Conservation (phyloP, 1,140 invertebrate genomes). For the Papilio glaucus region DNA sequence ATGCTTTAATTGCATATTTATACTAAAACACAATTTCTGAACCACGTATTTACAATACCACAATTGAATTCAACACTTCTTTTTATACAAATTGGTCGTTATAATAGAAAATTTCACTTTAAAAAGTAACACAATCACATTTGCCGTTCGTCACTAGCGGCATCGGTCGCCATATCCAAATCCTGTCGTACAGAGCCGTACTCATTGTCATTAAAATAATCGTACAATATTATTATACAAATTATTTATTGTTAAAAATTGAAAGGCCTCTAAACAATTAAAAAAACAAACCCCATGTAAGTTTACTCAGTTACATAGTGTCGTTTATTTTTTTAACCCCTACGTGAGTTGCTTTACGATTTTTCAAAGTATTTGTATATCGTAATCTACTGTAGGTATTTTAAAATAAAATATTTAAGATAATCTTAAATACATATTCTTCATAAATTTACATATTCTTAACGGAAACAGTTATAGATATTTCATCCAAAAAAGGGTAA, state of each 20-base stretch:
- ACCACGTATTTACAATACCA: background rate
- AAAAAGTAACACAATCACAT: slow-evolving; percentile 64
- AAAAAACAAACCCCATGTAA: too few relatives aligned
- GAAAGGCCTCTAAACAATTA: background rate
- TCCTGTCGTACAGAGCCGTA: slow-evolving; percentile 66
- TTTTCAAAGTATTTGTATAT: too few relatives aligned
- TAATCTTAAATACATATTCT: too few relatives aligned
- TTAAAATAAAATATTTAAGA: too few relatives aligned
- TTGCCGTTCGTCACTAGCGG: slow-evolving; percentile 64
- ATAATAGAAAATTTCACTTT: slow-evolving; percentile 50
- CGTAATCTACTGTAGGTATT: too few relatives aligned
- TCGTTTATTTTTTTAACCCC: too few relatives aligned
- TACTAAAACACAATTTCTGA: slow-evolving; percentile 31
- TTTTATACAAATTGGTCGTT: slow-evolving; percentile 16
- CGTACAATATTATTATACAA: background rate
- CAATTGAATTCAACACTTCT: background rate
- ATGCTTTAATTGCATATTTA: slow-evolving; percentile 40
- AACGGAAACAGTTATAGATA: too few relatives aligned
- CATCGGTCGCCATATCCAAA: slow-evolving; percentile 76
- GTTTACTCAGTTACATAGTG: too few relatives aligned
- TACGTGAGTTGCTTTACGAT: too few relatives aligned
- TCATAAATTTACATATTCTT: too few relatives aligned
- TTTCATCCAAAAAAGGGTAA: too few relatives aligned
- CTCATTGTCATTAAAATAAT: slow-evolving; percentile 34
- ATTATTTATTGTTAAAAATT: background rate